Conservation (phyloP, 2,888 invertebrate species). For the Pheosia tremula region DNA sequence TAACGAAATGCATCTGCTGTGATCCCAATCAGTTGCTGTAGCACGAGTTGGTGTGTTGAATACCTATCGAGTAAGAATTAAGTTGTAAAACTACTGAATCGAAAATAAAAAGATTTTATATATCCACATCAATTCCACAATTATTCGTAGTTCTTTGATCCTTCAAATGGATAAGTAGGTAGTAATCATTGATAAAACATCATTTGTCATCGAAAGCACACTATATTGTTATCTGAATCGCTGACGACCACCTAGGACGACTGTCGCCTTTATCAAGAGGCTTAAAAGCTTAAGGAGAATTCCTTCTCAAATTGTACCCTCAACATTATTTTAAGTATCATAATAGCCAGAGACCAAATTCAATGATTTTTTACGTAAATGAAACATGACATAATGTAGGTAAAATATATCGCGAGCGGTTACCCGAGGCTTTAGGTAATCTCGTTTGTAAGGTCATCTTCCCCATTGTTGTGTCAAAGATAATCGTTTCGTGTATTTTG, state of each 20-base stretch:
- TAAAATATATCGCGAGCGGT: constrained; percentile 52
- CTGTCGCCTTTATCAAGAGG: constrained; percentile 32
- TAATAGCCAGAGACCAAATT: neutral
- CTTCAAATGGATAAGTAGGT: constrained; percentile 17
- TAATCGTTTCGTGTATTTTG: constrained; percentile 76
- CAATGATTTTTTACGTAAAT: constrained; percentile 22
- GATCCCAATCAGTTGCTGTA: too few relatives aligned
- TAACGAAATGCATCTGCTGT: too few relatives aligned
- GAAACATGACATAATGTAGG: constrained; percentile 39
- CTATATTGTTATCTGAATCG: constrained; percentile 49
- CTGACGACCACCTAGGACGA: constrained; percentile 58
- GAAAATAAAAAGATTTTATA: too few relatives aligned
- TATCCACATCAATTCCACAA: too few relatives aligned
- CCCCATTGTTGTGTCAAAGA: constrained; percentile 76
- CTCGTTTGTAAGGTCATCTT: constrained; percentile 71
- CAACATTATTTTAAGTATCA: neutral
- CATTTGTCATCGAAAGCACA: constrained; percentile 43
- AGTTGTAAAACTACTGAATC: too few relatives aligned
- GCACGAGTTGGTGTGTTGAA: too few relatives aligned
- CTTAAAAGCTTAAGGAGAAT: constrained; percentile 29
- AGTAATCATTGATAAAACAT: constrained; percentile 34
- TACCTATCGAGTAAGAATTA: too few relatives aligned
- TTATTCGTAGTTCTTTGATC: neutral
- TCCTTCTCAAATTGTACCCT: neutral
- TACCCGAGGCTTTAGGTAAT: constrained; percentile 53